Evolutionary conservation across 2,113 vertebrate genomes (phyloP).

Genomic region (Camelus bactrianus): DNA sequence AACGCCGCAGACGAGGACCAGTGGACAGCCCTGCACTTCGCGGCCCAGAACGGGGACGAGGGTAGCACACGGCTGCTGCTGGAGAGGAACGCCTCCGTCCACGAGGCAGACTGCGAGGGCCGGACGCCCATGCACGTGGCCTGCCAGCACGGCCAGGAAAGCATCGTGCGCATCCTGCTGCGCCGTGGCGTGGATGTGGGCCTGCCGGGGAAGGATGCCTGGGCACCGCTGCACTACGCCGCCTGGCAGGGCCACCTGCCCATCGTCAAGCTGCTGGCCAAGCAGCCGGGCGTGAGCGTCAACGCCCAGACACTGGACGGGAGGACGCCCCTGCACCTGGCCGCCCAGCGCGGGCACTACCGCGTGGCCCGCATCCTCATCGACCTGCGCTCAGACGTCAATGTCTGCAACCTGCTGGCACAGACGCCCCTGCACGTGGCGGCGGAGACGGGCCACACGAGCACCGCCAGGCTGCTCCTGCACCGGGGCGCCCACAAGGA

Average conservation of each 20-base stretch:
- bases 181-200: conserved; percentile 91
- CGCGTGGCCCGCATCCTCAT: conserved; percentile 95
- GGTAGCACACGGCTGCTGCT: conserved; percentile 93
- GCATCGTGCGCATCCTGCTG: conserved; percentile 93
- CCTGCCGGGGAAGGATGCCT: conserved; percentile 93
- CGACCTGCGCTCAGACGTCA: conserved; percentile 91
- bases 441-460: conserved; percentile 96
- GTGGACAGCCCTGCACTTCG: conserved; percentile 97
- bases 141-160: conserved; percentile 97
- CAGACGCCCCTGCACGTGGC: conserved; percentile 94
- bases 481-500: conserved; percentile 91
- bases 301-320: conserved; percentile 93
- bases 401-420: conserved; percentile 81
- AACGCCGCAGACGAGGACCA: conserved; percentile 97
- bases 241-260: conserved; percentile 97
- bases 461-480: conserved; percentile 94
- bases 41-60: conserved; percentile 96
- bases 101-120: conserved; percentile 94
- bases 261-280: conserved; percentile 95
- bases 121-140: conserved; percentile 95
- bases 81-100: conserved; percentile 90
- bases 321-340: conserved; percentile 95
- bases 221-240: conserved; percentile 95
- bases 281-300: conserved; percentile 91
- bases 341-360: conserved; percentile 96